phyloP scores from a whole-genome alignment of 2,113 vertebrate genomes.

The Lutjanus erythropterus region DNA sequence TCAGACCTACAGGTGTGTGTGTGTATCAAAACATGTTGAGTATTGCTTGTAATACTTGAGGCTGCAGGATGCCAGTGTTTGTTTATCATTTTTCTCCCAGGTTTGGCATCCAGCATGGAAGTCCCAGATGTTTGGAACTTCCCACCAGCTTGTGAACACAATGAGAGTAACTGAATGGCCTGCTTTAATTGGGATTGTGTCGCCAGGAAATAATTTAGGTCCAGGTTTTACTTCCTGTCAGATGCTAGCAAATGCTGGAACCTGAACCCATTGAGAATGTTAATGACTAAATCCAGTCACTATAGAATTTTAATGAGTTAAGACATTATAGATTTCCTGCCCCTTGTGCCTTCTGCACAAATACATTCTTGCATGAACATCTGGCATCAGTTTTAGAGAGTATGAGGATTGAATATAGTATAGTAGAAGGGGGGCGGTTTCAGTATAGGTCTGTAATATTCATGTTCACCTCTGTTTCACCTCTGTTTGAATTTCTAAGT shows the following conservation, averaged over 20 bases:
- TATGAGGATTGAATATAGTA: neutral
- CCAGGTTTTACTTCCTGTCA: constrained; percentile 52
- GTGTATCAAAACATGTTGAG: neutral
- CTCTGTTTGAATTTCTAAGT: neutral
- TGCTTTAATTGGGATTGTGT: constrained; percentile 54
- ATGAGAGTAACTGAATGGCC: constrained; percentile 25
- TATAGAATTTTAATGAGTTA: neutral
- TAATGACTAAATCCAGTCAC: constrained; percentile 9
- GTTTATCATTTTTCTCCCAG: constrained; percentile 46
- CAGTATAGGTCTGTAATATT: constrained; percentile 20
- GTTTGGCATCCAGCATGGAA: constrained; percentile 41
- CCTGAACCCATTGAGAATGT: constrained; percentile 13
- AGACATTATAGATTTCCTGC: neutral
- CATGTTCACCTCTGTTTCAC: constrained; percentile 33
- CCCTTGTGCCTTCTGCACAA: neutral
- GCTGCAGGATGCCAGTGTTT: constrained; percentile 40
- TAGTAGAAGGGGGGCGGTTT: no score
- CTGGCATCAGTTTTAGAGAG: neutral
- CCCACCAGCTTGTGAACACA: constrained; percentile 52
- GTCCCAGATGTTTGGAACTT: constrained; percentile 65
- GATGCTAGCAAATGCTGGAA: constrained; percentile 22
- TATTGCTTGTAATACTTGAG: constrained; percentile 12
- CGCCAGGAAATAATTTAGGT: constrained; percentile 28
- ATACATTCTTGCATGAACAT: neutral
- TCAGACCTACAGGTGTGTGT: neutral